These are phyloP conservation scores for Micropoecilia bifurca DNA, from an alignment of 2,797 vertebrate genomes.

Conservation along the genomic window DNA sequence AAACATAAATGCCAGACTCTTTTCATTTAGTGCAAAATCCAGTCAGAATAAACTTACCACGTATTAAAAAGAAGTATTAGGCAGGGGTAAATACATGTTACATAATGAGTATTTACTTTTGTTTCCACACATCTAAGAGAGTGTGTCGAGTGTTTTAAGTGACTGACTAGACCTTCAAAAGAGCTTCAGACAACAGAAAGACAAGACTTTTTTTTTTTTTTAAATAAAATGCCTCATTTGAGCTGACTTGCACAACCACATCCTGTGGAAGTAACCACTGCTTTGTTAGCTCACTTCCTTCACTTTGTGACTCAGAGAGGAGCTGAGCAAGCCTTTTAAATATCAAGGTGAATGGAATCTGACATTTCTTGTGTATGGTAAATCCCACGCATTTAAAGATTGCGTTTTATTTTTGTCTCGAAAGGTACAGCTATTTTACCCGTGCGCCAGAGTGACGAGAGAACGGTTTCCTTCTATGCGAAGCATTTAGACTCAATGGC, in stretches of 20 bases:
- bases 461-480: neutral
- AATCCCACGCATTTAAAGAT: neutral
- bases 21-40: neutral
- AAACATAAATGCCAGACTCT: neutral
- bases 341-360: neutral
- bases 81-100: neutral
- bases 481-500: neutral
- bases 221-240: neutral
- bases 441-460: neutral
- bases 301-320: slow-evolving; percentile 7
- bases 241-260: slow-evolving; percentile 12
- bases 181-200: neutral
- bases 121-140: neutral
- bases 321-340: neutral
- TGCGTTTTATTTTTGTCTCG: neutral
- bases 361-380: neutral
- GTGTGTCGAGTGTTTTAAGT: neutral
- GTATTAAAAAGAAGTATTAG: neutral
- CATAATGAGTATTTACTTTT: neutral
- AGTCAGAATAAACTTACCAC: neutral
- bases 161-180: neutral
- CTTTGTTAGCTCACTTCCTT: slow-evolving; percentile 4
- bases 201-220: neutral
- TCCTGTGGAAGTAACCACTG: slow-evolving; percentile 17
- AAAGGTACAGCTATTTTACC: neutral